Evolutionary conservation across 2,888 invertebrate genomes (phyloP), one percentile per base, ranked within the genome.

Genomic region (Melangyna quadrimaculata): DNA sequence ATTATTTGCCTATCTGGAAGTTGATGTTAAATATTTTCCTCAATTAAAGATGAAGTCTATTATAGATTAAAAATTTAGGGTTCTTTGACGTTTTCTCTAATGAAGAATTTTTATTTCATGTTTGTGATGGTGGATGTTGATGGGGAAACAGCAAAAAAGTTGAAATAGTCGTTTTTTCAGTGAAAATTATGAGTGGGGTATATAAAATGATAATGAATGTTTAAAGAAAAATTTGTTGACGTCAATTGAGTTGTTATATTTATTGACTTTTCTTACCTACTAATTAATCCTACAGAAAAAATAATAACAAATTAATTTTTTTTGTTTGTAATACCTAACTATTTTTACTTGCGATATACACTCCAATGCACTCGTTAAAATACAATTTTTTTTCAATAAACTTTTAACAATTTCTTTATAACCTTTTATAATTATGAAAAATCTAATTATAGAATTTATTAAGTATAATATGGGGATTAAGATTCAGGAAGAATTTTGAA

Each of bases 11-110:
- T 27, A 24, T 27, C 40, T 43, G 40, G 10, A n/a, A 43, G 24
- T 43, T 43, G 27, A 43, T 63, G 61, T 27, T 63, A 43, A 40
- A 63, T 63, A 63, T 63, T 63, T 14, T 63, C 24, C 27, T 17
- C 61, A 27, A 63, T 63, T 63, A 63, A 63, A n/a, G n/a, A 17
- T 43, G 27, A 27, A 63, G 61, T 63, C 27, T 63, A 40, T 63
- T 63, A 40, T 27, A 43, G 14, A 63, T 63, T 43, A 40, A 22
- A 61, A 37, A 63, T 43, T 17, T 63, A 3, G 61, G 61, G 61
- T 59, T 59, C 14, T n/a, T 32, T 32, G 32, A 55, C 55, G 29
- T 27, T n/a, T 55, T 55, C 14, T 55, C 9, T 53, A n/a, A 8
- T 27, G n/a, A 0, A 2, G 14, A 14, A 14, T 29, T 53, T 27